Conservation (phyloP, 1,140 invertebrate species). For the Cyrtorhinus lividipennis region DNA sequence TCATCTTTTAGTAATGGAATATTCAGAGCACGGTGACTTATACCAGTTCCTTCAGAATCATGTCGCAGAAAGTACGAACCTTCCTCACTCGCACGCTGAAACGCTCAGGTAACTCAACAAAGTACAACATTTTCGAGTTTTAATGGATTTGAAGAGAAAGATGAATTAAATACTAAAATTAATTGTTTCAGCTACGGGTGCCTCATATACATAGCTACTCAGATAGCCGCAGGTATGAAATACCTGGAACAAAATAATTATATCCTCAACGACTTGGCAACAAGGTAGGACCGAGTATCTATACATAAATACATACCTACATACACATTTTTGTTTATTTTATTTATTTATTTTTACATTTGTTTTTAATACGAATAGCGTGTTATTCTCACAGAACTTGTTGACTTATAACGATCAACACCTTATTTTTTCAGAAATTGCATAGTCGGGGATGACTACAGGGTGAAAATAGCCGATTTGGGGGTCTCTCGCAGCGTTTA, state of each 20-base stretch:
- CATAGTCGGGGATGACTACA: slow-evolving; percentile 58
- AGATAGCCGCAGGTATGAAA: slow-evolving; percentile 74
- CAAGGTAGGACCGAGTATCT: slow-evolving; percentile 36
- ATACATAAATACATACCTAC: background rate
- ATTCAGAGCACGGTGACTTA: slow-evolving; percentile 49
- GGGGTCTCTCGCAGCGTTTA: slow-evolving; percentile 52
- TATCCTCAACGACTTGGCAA: slow-evolving; percentile 64
- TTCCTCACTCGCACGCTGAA: slow-evolving; percentile 38
- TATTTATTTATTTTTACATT: background rate
- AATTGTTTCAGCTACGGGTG: slow-evolving; percentile 44
- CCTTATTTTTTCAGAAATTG: slow-evolving; percentile 67
- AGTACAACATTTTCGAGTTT: too few species aligned
- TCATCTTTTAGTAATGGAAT: slow-evolving; percentile 51
- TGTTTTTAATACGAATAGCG: too few species aligned
- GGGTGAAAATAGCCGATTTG: slow-evolving; percentile 66
- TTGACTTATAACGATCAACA: too few species aligned
- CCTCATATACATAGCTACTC: slow-evolving; percentile 56
- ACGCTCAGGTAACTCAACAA: slow-evolving; percentile 50
- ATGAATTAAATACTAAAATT: too few species aligned
- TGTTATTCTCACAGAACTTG: slow-evolving; percentile 13
- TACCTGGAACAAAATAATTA: slow-evolving; percentile 66
- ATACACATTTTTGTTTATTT: background rate
- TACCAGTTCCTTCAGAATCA: slow-evolving; percentile 64
- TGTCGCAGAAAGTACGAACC: slow-evolving; percentile 49
- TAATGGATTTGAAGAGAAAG: too few species aligned